Evolutionary conservation across 1,140 invertebrate genomes (phyloP).

Genomic region (Leptinotarsa lineolata): DNA sequence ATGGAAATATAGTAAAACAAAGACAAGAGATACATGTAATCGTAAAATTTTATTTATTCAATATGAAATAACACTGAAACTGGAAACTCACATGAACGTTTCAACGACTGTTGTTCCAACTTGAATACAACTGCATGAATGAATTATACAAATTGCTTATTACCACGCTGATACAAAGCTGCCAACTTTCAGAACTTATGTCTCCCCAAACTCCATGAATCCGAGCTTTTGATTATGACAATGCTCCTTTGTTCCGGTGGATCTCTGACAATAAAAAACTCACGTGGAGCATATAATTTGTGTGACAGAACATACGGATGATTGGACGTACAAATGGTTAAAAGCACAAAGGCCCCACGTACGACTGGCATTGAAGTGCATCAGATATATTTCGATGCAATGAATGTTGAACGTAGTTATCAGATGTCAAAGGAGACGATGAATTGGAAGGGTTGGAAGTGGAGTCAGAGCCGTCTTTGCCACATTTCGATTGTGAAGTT

Average conservation of each 20-base stretch:
- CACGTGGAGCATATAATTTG: neutral
- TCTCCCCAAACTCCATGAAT: neutral
- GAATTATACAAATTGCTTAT: neutral
- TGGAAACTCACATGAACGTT: too few species aligned
- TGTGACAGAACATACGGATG: neutral
- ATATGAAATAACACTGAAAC: too few species aligned
- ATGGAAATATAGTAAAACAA: too few species aligned
- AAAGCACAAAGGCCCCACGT: neutral
- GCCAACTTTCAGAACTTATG: neutral
- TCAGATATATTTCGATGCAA: neutral
- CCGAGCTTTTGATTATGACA: neutral
- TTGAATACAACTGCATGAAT: neutral
- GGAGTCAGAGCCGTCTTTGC: neutral
- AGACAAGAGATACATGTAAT: too few species aligned
- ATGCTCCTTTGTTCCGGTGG: neutral
- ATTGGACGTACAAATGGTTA: neutral
- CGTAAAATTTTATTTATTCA: too few species aligned
- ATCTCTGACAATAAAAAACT: neutral
- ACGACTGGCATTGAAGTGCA: neutral
- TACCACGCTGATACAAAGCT: neutral
- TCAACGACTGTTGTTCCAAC: too few species aligned
- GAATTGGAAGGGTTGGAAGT: neutral
- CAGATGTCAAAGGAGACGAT: neutral
- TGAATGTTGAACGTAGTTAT: neutral
- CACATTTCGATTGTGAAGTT: too few species aligned